phyloP scores from a whole-genome alignment of 2,113 vertebrate genomes.

The Piaya cayana region DNA sequence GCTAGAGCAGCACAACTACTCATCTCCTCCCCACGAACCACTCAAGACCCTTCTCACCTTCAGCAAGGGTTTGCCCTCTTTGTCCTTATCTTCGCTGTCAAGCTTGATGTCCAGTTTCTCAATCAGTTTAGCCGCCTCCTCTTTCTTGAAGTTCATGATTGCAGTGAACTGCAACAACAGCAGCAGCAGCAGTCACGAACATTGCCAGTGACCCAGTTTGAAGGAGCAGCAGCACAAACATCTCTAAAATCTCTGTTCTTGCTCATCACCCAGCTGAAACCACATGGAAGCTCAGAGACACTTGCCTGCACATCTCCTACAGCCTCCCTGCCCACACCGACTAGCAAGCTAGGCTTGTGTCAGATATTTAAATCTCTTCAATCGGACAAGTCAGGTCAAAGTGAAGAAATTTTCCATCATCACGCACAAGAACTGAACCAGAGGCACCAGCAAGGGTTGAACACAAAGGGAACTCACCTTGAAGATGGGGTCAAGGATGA shows the following conservation, averaged over 20 bases:
- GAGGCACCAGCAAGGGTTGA: too few relatives aligned
- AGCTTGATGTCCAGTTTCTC: conserved; percentile 92
- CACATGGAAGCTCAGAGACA: background rate
- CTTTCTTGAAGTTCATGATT: conserved; percentile 94
- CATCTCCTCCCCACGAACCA: rapidly evolving
- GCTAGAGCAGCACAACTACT: background rate
- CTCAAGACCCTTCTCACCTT: conserved; percentile 71
- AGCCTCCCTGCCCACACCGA: background rate
- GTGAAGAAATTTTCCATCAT: conserved; percentile 89
- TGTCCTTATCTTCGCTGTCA: conserved; percentile 90
- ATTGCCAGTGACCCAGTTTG: rapidly evolving
- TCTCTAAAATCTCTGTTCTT: background rate
- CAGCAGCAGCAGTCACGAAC: background rate
- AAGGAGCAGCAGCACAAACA: background rate
- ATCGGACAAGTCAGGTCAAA: conserved; percentile 83
- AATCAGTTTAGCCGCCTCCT: conserved; percentile 88
- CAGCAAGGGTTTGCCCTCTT: conserved; percentile 92
- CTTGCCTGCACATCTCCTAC: background rate
- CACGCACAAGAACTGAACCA: conserved; percentile 44
- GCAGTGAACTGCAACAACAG: conserved; percentile 84
- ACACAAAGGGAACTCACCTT: conserved; percentile 79
- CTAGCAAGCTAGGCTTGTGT: background rate
- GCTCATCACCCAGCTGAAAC: background rate
- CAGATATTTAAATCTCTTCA: conserved; percentile 84
- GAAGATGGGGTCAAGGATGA: conserved; percentile 94